A percentile compares a stretch with the other conserved stretches of the same genome.
phyloP scores from a whole-genome alignment of 2,797 vertebrate species.

The Platalea minor region DNA sequence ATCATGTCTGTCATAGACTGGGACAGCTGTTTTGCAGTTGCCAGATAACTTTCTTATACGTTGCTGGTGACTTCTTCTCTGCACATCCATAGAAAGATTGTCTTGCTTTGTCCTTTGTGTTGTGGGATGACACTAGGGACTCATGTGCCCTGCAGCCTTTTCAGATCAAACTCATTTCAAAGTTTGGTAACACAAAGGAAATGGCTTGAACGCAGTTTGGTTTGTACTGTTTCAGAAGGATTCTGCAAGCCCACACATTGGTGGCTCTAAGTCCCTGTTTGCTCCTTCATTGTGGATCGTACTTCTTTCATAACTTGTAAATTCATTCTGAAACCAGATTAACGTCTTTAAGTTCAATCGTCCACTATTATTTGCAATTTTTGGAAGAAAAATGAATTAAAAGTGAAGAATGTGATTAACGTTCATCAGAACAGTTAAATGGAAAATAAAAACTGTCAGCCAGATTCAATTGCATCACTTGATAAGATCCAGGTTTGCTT shows the following conservation, averaged over 20 bases:
- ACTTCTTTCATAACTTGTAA: neutral
- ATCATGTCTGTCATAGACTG: neutral
- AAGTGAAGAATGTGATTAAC: neutral
- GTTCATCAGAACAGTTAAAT: neutral
- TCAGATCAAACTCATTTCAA: neutral
- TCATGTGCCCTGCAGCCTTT: neutral
- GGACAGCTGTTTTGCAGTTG: neutral
- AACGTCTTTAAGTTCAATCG: neutral
- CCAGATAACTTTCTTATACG: neutral
- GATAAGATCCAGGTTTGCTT: neutral
- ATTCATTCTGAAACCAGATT: neutral
- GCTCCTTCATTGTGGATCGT: neutral
- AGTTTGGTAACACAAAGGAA: neutral
- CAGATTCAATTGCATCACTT: neutral
- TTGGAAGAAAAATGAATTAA: neutral
- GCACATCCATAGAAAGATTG: fast-evolving
- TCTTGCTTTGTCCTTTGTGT: neutral
- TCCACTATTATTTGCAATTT: neutral
- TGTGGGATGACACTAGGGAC: neutral
- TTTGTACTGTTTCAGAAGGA: neutral
- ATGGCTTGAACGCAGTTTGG: neutral
- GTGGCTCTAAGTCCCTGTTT: neutral
- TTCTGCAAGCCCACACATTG: neutral
- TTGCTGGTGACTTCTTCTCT: neutral
- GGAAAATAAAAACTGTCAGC: neutral